A percentile compares a stretch with the other conserved stretches of the same genome.
Evolutionary conservation across 2,888 invertebrate genomes (phyloP).

Genomic region (Drosophila leonis): DNA sequence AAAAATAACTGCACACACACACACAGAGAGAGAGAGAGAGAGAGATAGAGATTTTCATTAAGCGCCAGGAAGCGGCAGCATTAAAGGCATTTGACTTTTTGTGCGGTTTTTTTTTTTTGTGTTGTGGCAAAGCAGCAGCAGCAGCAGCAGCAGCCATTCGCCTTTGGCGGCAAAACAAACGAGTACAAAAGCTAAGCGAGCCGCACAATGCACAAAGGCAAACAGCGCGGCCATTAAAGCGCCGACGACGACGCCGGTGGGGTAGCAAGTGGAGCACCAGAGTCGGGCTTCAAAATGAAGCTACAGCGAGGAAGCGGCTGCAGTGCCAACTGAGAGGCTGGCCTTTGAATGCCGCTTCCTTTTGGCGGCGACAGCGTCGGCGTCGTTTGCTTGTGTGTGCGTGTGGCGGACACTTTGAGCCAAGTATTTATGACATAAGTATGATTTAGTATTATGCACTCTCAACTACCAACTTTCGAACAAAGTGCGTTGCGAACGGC

Average conservation of each 20-base stretch:
- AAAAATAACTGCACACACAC: conserved; percentile 53
- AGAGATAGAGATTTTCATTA: conserved; percentile 57
- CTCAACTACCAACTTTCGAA: conserved; percentile 40
- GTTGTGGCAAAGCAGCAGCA: neutral
- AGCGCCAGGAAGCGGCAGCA: conserved; percentile 43
- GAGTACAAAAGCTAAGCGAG: conserved; percentile 48
- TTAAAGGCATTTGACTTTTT: conserved; percentile 56
- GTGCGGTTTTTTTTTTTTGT: conserved; percentile 10
- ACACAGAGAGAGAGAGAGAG: neutral
- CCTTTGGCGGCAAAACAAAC: conserved; percentile 56
- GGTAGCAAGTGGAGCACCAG: neutral
- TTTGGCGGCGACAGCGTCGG: conserved; percentile 46
- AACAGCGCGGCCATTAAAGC: conserved; percentile 70
- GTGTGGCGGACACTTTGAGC: conserved; percentile 65
- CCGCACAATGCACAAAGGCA: conserved; percentile 74
- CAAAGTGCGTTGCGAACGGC: conserved; percentile 59
- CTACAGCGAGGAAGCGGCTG: conserved; percentile 11
- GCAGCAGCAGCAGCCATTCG: neutral
- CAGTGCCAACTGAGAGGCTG: conserved; percentile 5
- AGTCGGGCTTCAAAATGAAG: neutral
- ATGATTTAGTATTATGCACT: conserved; percentile 75
- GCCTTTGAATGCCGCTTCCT: conserved; percentile 69
- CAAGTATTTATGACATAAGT: conserved; percentile 66
- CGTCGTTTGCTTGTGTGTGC: conserved; percentile 39
- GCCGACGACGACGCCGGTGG: conserved; percentile 27